Evolutionary conservation across 1,140 invertebrate species (phyloP), one percentile per base, ranked within the genome.

Genomic region (Aplysia californica): DNA sequence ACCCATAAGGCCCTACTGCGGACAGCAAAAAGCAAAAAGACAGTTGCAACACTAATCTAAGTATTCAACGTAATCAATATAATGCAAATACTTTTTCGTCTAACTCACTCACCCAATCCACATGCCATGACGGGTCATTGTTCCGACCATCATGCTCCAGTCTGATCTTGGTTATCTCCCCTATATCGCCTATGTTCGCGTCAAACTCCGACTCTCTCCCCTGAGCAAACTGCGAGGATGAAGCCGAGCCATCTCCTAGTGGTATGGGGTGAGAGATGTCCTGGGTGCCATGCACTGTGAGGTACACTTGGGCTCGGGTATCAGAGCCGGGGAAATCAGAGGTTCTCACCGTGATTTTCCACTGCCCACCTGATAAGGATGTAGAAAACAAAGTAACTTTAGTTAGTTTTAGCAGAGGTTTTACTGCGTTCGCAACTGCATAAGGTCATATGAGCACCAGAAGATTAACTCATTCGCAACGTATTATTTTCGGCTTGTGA

Each of bases 231-330:
- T 68, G 29, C 20, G 77, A 35, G 1, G 75, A 44, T 36, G 55
- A 29, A 39, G 65, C 36, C 29, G 70, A 69, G n/a, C 77, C 78
- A 66, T 74, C 71, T 1, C 79, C 79, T 0, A 88, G 79, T 3
- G 79, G 78, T 33, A 80, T 41, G 55, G 81, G 77, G 4, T 80
- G 75, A 33, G 87, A 84, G 35, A 75, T 73, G 44, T 82, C 85
- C 65, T 85, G 84, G 3, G 64, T 73, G 38, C 87, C 87, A 80
- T 76, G 84, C 15, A 85, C 82, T 41, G 83, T 87, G 33, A 87
- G 59, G 64, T 56, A 83, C 18, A 88, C 87, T 33, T 83, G 76
- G 20, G 87, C 82, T 36, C 82, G 68, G 55, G 86, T 87, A 15
- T 80, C 87, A 38, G 84, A 77, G 68, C 75, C 79, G 20, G 74